Evolutionary conservation across 2,113 vertebrate genomes (phyloP).

Genomic region (Brienomyrus longianalis): DNA sequence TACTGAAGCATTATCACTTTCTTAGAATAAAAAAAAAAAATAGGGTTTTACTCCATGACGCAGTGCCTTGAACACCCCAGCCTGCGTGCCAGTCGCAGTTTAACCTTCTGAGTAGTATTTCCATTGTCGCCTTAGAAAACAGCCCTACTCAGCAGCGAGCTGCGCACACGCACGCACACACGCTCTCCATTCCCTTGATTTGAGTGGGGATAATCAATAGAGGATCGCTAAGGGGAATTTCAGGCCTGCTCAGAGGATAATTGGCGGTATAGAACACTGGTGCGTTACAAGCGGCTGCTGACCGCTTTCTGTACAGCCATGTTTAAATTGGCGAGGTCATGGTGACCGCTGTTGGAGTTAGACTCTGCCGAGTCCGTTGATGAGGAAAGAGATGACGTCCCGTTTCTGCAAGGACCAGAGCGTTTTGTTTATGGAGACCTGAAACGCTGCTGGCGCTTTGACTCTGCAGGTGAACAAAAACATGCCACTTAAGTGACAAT

Average conservation of each 20-base stretch:
- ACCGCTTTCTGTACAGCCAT: not conserved
- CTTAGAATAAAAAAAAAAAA: not conserved
- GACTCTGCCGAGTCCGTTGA: no score
- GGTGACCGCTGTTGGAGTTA: not conserved
- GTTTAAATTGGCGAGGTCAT: not conserved
- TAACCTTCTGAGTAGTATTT: constrained; percentile 89
- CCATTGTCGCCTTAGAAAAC: constrained; percentile 77
- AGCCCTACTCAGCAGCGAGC: constrained; percentile 65
- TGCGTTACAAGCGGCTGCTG: constrained; percentile 55
- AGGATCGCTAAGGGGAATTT: constrained; percentile 69
- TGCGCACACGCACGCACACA: constrained; percentile 12
- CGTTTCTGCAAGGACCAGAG: not conserved
- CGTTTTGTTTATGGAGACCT: not conserved
- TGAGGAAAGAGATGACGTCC: no score
- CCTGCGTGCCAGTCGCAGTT: constrained; percentile 86
- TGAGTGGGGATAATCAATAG: constrained; percentile 84
- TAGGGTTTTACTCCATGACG: not conserved
- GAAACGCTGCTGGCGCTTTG: not conserved
- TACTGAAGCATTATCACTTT: not conserved
- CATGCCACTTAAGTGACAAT: not conserved
- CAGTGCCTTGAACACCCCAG: not conserved
- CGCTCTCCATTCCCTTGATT: constrained; percentile 53
- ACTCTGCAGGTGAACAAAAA: not conserved
- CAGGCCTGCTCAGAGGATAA: constrained; percentile 65
- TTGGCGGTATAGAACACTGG: constrained; percentile 67